Percentiles rank a stretch among this genome's conserved stretches.
These are phyloP conservation scores for Passer montanus DNA, from an alignment of 2,113 vertebrate species.

Conservation along the genomic window DNA sequence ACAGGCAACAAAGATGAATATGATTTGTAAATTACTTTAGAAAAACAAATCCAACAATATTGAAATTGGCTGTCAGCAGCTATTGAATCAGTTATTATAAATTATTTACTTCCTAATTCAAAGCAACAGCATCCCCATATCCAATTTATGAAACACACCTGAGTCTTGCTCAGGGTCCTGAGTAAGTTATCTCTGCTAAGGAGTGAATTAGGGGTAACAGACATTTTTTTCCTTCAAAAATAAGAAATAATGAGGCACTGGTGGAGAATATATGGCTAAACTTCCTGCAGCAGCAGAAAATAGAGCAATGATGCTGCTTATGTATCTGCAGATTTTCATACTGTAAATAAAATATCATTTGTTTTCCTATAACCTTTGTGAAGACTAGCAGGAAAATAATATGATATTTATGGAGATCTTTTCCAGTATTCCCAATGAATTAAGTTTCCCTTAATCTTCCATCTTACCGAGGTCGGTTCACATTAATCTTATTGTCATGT, in stretches of 20 bases:
- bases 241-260: neutral
- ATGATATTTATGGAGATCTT: neutral
- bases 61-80: neutral
- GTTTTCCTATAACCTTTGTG: neutral
- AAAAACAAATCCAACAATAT: neutral
- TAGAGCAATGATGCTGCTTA: neutral
- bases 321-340: neutral
- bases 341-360: slow-evolving; percentile 9
- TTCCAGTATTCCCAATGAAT: neutral
- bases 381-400: slow-evolving; percentile 2
- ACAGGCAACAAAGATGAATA: neutral
- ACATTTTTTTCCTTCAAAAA: neutral
- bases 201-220: neutral
- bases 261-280: neutral
- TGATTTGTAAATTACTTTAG: neutral
- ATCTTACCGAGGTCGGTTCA: neutral
- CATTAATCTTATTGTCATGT: neutral
- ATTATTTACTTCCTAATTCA: slow-evolving; percentile 20
- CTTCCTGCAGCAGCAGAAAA: neutral
- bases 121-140: neutral
- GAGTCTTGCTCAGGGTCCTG: neutral
- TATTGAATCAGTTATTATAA: neutral
- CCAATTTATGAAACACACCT: slow-evolving; percentile 6
- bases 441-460: neutral
- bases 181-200: neutral